Evolutionary conservation across 2,113 vertebrate genomes (phyloP).

Genomic region (Sporophila hypoxantha): DNA sequence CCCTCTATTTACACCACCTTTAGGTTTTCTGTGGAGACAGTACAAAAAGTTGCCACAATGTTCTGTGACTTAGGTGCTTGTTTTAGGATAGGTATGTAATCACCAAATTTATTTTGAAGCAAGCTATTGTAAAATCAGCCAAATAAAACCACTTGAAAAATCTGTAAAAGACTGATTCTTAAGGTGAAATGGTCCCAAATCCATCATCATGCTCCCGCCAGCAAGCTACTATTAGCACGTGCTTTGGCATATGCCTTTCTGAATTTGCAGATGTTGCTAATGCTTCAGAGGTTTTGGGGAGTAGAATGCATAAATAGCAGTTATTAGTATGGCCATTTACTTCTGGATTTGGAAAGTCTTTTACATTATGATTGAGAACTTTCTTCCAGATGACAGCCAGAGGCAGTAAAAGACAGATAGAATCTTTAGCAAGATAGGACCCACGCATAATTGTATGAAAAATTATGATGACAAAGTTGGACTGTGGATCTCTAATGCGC

Average conservation of each 20-base stretch:
- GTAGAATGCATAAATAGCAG: not conserved
- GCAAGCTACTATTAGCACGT: not conserved
- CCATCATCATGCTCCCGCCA: not conserved
- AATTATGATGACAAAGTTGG: not conserved
- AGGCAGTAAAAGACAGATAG: not conserved
- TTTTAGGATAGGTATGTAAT: not conserved
- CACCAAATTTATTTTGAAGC: not conserved
- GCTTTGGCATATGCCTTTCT: not conserved
- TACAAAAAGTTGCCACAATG: not conserved
- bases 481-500: not conserved
- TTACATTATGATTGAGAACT: not conserved
- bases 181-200: not conserved
- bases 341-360: conserved; percentile 2
- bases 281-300: conserved; percentile 16
- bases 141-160: not conserved
- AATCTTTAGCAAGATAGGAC: not conserved
- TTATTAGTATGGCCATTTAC: not conserved
- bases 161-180: not conserved
- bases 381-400: not conserved
- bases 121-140: not conserved
- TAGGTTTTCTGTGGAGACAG: not conserved
- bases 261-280: not conserved
- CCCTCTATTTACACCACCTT: not conserved
- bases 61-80: not conserved
- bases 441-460: not conserved